Percentiles rank a stretch among this genome's conserved stretches.
phyloP scores from a whole-genome alignment of 1,140 invertebrate genomes.

The Philopotamus ludificatus region DNA sequence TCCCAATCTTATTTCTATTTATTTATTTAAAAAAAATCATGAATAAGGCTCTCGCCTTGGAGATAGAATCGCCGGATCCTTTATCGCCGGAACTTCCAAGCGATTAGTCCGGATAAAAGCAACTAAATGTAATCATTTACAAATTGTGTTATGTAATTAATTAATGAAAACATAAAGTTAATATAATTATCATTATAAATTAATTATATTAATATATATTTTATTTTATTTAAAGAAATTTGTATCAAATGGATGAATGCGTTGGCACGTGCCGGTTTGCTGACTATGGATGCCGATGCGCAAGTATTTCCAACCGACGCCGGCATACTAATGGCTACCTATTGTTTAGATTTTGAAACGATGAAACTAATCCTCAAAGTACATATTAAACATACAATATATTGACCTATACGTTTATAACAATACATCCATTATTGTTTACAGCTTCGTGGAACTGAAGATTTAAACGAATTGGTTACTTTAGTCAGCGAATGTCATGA shows the following conservation, averaged over 20 bases:
- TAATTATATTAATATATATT: neutral
- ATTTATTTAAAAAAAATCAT: neutral
- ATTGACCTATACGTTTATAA: neutral
- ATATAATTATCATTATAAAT: constrained; percentile 43
- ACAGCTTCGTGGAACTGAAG: constrained; percentile 47
- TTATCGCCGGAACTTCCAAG: neutral
- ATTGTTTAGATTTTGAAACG: constrained; percentile 66
- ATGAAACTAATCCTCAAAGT: constrained; percentile 65
- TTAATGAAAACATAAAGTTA: constrained; percentile 37
- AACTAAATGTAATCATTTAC: too few relatives aligned
- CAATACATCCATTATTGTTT: neutral
- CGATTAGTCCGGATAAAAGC: too few relatives aligned
- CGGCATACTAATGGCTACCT: constrained; percentile 66
- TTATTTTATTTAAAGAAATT: constrained; percentile 49
- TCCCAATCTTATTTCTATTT: neutral
- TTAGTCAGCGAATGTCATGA: constrained; percentile 61
- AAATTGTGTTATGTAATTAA: neutral
- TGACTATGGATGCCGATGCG: constrained; percentile 58
- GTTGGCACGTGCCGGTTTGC: constrained; percentile 58
- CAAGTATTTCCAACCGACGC: constrained; percentile 60
- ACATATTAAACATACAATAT: constrained; percentile 20
- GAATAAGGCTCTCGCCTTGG: too few relatives aligned
- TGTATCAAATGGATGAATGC: constrained; percentile 64
- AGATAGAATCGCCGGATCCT: too few relatives aligned
- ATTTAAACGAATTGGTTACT: constrained; percentile 49